phyloP scores from a whole-genome alignment of 2,113 vertebrate species.

The Siniperca chuatsi region DNA sequence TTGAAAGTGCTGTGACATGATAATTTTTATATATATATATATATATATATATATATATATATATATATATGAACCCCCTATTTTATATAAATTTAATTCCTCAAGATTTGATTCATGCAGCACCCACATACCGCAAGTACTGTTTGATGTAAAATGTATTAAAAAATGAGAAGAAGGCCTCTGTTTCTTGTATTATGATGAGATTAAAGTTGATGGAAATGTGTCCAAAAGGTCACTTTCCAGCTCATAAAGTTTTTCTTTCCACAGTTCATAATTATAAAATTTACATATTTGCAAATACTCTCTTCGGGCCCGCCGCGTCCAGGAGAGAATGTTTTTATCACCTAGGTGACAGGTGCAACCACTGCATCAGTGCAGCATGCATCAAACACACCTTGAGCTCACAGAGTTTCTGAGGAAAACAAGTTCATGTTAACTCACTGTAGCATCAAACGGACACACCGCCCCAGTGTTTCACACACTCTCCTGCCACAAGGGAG shows the following conservation, averaged over 20 bases:
- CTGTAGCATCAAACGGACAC: constrained; percentile 33
- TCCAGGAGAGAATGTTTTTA: constrained; percentile 7
- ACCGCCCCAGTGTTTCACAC: neutral
- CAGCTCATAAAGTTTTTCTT: neutral
- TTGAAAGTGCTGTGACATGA: neutral
- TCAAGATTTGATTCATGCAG: neutral
- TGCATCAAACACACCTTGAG: constrained; percentile 13
- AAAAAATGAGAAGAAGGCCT: neutral
- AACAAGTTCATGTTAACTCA: constrained; percentile 32
- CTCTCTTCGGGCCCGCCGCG: neutral
- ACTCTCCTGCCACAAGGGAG: constrained; percentile 5
- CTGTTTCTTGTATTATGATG: neutral
- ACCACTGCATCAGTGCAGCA: constrained; percentile 18
- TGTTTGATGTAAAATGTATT: neutral
- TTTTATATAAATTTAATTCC: constrained; percentile 3
- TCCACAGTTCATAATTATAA: neutral
- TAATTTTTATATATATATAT: neutral
- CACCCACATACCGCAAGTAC: neutral
- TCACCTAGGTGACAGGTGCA: constrained; percentile 24
- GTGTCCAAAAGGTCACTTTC: constrained; percentile 1
- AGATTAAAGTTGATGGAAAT: neutral
- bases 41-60: neutral
- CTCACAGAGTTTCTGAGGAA: neutral
- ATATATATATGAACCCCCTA: neutral
- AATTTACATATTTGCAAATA: neutral